Evolutionary conservation across 2,113 vertebrate species (phyloP).

Genomic region (Anarhynchus alexandrinus): DNA sequence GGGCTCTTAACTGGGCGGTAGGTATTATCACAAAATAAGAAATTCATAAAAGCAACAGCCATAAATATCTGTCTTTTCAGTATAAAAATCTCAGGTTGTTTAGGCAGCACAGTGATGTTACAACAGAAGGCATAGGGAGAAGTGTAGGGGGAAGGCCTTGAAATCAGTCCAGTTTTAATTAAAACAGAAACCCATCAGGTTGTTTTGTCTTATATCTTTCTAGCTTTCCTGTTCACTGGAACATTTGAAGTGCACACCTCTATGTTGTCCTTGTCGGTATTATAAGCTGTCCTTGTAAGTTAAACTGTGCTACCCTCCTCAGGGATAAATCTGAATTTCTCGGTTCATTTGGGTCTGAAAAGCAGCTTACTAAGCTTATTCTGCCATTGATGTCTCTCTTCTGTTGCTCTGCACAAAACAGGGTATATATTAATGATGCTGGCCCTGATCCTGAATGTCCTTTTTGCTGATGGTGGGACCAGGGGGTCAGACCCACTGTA

Average conservation of each 20-base stretch:
- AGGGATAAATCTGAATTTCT: slow-evolving; percentile 57
- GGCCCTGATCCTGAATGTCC: neutral
- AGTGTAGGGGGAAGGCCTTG: neutral
- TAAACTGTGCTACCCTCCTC: slow-evolving; percentile 36
- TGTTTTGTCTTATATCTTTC: neutral
- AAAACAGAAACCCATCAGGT: neutral
- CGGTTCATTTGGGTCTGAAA: slow-evolving; percentile 40
- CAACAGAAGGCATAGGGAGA: neutral
- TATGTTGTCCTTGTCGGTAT: slow-evolving; percentile 40
- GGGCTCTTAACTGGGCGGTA: neutral
- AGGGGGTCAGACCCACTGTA: neutral
- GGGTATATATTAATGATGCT: neutral
- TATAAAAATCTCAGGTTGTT: neutral
- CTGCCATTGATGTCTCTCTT: slow-evolving; percentile 36
- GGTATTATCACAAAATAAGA: neutral
- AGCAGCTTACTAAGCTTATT: slow-evolving; percentile 50
- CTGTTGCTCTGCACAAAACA: neutral
- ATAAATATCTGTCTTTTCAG: neutral
- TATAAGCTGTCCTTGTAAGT: slow-evolving; percentile 61
- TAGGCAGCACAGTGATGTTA: neutral
- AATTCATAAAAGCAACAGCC: neutral
- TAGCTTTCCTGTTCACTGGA: neutral
- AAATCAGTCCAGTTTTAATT: slow-evolving; percentile 28
- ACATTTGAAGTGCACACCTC: slow-evolving; percentile 13
- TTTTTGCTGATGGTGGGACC: slow-evolving; percentile 24